Conservation (phyloP, 2,113 vertebrate species). For the Piaya cayana region DNA sequence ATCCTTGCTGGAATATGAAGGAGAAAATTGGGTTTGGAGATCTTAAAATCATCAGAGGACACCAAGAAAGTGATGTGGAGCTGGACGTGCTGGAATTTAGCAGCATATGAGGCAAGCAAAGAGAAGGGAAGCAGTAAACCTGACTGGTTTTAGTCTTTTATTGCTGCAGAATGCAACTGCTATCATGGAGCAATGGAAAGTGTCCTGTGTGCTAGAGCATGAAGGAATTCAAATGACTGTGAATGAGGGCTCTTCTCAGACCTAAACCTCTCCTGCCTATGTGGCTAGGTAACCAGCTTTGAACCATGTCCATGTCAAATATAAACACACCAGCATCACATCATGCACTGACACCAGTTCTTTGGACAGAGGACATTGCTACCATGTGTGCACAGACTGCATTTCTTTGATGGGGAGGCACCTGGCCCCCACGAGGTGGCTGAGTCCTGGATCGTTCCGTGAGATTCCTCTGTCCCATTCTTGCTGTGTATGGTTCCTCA, state of each 20-base stretch:
- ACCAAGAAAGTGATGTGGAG: background rate
- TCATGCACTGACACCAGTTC: background rate
- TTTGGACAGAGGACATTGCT: background rate
- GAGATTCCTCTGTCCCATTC: background rate
- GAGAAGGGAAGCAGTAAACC: background rate
- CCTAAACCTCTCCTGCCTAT: background rate
- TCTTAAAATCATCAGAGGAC: background rate
- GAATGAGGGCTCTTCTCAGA: background rate
- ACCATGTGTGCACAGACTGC: background rate
- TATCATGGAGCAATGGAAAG: background rate
- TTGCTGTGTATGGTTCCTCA: fast-evolving
- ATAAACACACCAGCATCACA: background rate
- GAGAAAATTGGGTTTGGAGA: background rate
- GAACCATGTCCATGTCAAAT: no score
- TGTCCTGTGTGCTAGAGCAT: background rate
- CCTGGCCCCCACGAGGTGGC: fast-evolving
- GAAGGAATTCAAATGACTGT: background rate
- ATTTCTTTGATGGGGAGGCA: background rate
- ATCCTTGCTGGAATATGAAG: background rate
- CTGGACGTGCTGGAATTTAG: background rate
- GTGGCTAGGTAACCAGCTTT: background rate
- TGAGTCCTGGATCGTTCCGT: background rate
- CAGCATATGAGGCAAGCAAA: background rate
- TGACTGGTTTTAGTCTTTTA: background rate
- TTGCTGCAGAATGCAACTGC: background rate